Base-by-base conservation (phyloP, 2,113 vertebrate genomes). In the Spea bombifrons region DNA sequence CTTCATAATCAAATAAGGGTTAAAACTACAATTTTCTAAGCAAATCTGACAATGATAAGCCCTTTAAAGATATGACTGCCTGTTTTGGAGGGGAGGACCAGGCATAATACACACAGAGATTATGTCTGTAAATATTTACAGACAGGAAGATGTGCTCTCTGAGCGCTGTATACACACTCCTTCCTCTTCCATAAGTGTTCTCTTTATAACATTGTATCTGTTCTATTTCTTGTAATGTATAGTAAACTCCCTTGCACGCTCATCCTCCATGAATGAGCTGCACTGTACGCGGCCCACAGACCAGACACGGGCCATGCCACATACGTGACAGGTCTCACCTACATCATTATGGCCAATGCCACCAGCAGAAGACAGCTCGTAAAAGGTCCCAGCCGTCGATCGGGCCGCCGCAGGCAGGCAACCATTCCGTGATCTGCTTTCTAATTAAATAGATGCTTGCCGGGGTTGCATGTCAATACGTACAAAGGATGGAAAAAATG, bases 71-170 rank as follows among this genome's bases (percentile, higher is more conserved):
- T 68, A 57, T 75, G 13, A 45, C 66, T 64, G 46, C 57, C 66
- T 64, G 55, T 64, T 30, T 2, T 5, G 44, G 46, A 43, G 12
- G 52, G 45, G 30, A 68, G 65, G 6, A 67, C 50, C 44, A 52
- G 55, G 75, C 53, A 17, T 68, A 46, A 57, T 68, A 45, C 53
- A 44, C 47, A 59, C 52, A 45, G 7, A 71, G 75, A 77, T 61
- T 13, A 15, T 70, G 44, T 70, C 16, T 78, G 47, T 70, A 78
- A 78, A 78, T 78, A 71, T 78, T 71, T 78, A 78, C 16, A 57
- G 46, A 57, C 17, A 67, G 50, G 52, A 76, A 68, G 75, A 68
- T 52, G 10, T 46, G 63, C 59, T 45, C 66, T 46, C 15, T 13
- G 47, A 57, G 5, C 7, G 46, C 8, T 68, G 45, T 15, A 48